A percentile compares a stretch with the other conserved stretches of the same genome.
These are phyloP conservation scores for Hylyphantes graminicola DNA, from an alignment of 1,140 invertebrate genomes.

Conservation along the genomic window DNA sequence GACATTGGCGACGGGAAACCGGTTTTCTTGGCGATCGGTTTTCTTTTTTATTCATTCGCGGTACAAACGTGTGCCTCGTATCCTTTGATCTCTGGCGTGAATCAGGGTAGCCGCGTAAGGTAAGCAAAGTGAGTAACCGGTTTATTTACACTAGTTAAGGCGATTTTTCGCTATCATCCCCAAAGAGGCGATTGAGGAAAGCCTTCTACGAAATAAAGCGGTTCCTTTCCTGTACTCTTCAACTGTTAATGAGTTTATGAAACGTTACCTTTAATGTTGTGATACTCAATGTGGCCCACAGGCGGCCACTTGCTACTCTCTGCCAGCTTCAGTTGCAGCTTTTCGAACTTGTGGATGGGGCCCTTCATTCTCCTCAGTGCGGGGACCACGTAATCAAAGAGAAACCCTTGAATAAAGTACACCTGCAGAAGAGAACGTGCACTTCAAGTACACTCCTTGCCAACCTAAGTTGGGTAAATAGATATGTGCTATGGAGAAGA, in stretches of 20 bases:
- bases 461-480: too few species aligned
- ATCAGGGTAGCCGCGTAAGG: too few species aligned
- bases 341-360: slow-evolving; percentile 49
- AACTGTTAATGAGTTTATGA: neutral
- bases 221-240: too few species aligned
- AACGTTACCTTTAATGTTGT: neutral
- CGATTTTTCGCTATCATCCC: too few species aligned
- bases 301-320: slow-evolving; percentile 44
- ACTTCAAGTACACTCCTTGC: too few species aligned
- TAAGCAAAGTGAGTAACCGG: too few species aligned
- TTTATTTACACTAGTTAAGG: too few species aligned
- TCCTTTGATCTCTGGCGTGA: too few species aligned
- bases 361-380: slow-evolving; percentile 3
- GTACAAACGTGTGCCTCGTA: too few species aligned
- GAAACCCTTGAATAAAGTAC: slow-evolving; percentile 43
- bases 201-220: too few species aligned
- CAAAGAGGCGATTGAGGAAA: too few species aligned
- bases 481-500: too few species aligned
- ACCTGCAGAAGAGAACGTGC: neutral
- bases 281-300: slow-evolving; percentile 16
- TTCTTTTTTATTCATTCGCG: slow-evolving; percentile 1
- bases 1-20: neutral
- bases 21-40: neutral
- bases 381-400: slow-evolving; percentile 40
- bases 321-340: slow-evolving; percentile 31